Base-by-base conservation (phyloP, 2,888 invertebrate genomes). In the Erebia ligea region DNA sequence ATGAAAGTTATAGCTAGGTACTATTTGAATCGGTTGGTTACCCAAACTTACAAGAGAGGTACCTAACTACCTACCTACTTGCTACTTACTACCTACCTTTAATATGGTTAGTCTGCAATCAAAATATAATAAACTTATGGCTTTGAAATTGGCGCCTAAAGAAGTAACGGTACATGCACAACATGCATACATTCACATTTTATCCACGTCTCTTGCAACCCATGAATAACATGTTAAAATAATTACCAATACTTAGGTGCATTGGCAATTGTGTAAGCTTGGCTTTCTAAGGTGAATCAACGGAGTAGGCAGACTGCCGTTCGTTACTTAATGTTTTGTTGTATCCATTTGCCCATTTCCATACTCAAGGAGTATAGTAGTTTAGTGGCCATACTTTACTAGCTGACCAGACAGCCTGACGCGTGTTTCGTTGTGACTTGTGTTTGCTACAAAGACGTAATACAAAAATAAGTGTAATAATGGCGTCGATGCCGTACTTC, bases 401-500 rank as follows among this genome's bases (percentile, higher is more conserved):
- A 62, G 68, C 69, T 71, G 74, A 75, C 76, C 80, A 81, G 78
- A 80, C 80, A 81, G 80, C 80, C 79, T 75, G 77, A 79, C 82
- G 83, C 79, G 79, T 82, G 84, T 80, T 75, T 70, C 64, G 82
- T 78, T 76, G 77, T 76, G 45, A 13, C 13, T 45, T 10, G 11
- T 42, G 75, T 78, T 82, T 79, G 71, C 76, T 73, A 72, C 73
- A 76, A 76, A 67, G 72, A 71, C 73, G 66, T 74, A 69, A 67
- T 72, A 70, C 57, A 62, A 61, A 34, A 69, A 25, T 65, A 70
- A 78, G 79, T 71, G 86, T 86, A 13, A 13, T 13, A 82, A 92
- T 92, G 92, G 88, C 90, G 86, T 94, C 94, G 77, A 85, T 94
- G 89, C 93, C 94, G 76, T 94, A 94, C 84, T 88, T 93, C 83